These are phyloP conservation scores for Mythimna vitellina DNA, from an alignment of 2,888 invertebrate genomes.

Conservation along the genomic window DNA sequence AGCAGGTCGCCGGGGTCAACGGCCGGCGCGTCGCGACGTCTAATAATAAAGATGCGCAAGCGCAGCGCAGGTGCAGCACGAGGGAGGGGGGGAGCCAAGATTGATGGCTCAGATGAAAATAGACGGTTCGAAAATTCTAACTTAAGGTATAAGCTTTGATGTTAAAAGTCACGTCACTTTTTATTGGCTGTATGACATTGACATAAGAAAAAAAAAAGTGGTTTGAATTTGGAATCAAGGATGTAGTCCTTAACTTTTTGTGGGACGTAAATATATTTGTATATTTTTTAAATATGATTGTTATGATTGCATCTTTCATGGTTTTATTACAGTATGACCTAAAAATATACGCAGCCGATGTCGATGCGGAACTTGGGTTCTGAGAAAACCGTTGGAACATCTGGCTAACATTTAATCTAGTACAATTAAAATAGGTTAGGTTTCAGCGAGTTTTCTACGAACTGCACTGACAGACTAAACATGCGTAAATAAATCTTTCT, in stretches of 20 bases:
- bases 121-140: constrained; percentile 57
- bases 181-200: constrained; percentile 62
- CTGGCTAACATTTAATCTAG: constrained; percentile 49
- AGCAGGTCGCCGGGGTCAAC: constrained; percentile 87
- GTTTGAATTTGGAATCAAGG: constrained; percentile 42
- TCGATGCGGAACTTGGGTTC: constrained; percentile 35
- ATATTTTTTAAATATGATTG: neutral
- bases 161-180: constrained; percentile 54
- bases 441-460: constrained; percentile 21
- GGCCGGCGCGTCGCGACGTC: constrained; percentile 87
- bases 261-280: constrained; percentile 8
- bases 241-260: constrained; percentile 28
- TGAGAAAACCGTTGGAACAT: constrained; percentile 44
- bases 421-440: constrained; percentile 40
- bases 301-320: neutral
- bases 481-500: constrained; percentile 5
- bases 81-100: constrained; percentile 55
- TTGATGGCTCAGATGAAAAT: constrained; percentile 67
- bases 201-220: constrained; percentile 20
- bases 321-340: neutral
- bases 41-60: constrained; percentile 83
- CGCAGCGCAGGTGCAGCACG: constrained; percentile 82
- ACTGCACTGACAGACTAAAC: constrained; percentile 3
- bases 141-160: constrained; percentile 60
- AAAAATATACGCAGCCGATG: constrained; percentile 28